phyloP scores from a whole-genome alignment of 2,888 invertebrate species.

The Danaus chrysippus region DNA sequence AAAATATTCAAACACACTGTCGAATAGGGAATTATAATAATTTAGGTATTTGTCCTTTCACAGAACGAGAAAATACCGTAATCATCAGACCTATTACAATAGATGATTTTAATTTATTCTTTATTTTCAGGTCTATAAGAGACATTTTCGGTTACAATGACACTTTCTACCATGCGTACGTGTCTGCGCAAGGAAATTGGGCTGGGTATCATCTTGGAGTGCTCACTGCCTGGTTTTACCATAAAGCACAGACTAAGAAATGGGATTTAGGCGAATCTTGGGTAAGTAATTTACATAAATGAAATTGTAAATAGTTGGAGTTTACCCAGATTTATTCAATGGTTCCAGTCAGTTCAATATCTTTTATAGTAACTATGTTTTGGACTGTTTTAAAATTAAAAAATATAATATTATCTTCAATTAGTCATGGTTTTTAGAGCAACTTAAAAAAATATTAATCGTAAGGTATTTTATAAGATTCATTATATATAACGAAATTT shows the following conservation, averaged over 20 bases:
- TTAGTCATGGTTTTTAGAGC: too few relatives aligned
- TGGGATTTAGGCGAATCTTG: constrained; percentile 63
- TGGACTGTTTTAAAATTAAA: too few relatives aligned
- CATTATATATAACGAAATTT: too few relatives aligned
- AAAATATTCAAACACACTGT: not conserved
- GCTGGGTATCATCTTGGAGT: constrained; percentile 72
- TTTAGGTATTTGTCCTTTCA: constrained; percentile 4
- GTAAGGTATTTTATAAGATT: too few relatives aligned
- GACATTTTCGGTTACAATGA: constrained; percentile 72
- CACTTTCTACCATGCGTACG: constrained; percentile 72
- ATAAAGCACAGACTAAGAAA: constrained; percentile 62
- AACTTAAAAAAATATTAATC: too few relatives aligned
- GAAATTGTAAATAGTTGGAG: constrained; percentile 8
- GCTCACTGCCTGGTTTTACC: constrained; percentile 70
- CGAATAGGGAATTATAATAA: constrained; percentile 1
- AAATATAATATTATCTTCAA: too few relatives aligned
- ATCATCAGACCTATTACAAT: not conserved
- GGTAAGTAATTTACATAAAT: constrained; percentile 43
- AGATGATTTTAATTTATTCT: not conserved
- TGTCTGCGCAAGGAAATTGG: constrained; percentile 74
- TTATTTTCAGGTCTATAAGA: constrained; percentile 58
- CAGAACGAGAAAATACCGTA: constrained; percentile 6
- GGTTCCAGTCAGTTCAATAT: not conserved
- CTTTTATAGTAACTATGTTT: not conserved
- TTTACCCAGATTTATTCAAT: constrained; percentile 4